These are phyloP conservation scores for Vimba vimba DNA, from an alignment of 2,113 vertebrate species.

Conservation along the genomic window DNA sequence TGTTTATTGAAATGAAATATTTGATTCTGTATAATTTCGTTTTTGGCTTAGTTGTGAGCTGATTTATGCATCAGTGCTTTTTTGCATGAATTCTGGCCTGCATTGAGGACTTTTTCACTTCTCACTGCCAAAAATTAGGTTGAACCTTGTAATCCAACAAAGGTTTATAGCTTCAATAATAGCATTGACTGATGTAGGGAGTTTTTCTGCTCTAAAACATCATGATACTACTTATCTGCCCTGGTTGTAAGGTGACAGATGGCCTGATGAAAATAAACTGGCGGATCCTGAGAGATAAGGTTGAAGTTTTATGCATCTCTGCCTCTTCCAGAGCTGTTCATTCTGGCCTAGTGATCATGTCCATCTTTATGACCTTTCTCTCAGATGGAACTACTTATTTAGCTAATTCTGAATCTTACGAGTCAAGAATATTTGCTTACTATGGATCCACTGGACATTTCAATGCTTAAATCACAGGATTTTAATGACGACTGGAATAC, in stretches of 20 bases:
- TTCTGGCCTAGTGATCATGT: neutral
- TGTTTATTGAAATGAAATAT: neutral
- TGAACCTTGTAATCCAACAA: neutral
- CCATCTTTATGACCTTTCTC: neutral
- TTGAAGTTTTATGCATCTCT: constrained; percentile 10
- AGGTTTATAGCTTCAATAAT: constrained; percentile 7
- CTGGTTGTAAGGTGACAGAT: constrained; percentile 7
- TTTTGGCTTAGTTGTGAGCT: neutral
- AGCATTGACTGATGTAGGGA: neutral
- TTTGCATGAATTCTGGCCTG: neutral
- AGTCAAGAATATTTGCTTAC: too few relatives aligned
- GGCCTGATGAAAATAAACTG: neutral
- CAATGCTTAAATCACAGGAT: too few relatives aligned
- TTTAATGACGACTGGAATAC: too few relatives aligned
- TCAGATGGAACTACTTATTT: neutral
- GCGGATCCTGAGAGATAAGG: neutral
- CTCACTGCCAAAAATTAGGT: neutral
- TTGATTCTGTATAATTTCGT: neutral
- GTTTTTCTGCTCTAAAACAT: constrained; percentile 20
- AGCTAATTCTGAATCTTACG: too few relatives aligned
- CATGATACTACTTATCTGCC: neutral
- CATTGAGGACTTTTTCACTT: neutral
- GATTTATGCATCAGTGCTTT: neutral
- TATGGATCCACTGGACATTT: too few relatives aligned
- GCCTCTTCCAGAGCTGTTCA: neutral